Evolutionary conservation across 2,113 vertebrate genomes (phyloP), one percentile per base, ranked within the genome.

Genomic region (Saccopteryx bilineata): DNA sequence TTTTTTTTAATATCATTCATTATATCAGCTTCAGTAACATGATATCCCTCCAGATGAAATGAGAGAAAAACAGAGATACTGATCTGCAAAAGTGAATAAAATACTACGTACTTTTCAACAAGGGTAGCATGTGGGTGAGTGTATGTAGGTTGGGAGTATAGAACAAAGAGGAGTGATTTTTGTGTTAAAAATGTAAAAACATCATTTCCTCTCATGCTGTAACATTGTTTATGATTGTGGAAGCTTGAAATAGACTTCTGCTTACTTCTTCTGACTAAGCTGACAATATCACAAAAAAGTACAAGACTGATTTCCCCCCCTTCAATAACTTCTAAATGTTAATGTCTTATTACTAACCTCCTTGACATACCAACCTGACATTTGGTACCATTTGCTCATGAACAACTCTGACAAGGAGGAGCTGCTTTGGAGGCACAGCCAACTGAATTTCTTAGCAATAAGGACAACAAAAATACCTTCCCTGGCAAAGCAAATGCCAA

Each of bases 331-430:
- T 96, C 56, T 95, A 97, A 96, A 97, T 97, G 91, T 96, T 96
- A 97, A 96, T 96, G 85, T 61, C 81, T 96, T 97, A 90, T 95
- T 95, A 95, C 84, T 88, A 96, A 95, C 39, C 93, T 98, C 31
- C 46, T 96, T 96, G 95, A 82, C 90, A 97, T 71, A 85, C 26
- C 48, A 95, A 74, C 14, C n/a, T 97, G 93, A 94, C 86, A 96
- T 96, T 97, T 97, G 84, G 87, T 93, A 95, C 96, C 31, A 88
- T 96, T 95, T 98, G 48, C 90, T 97, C 72, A 97, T 95, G 96
- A 96, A 93, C 71, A 96, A 56, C 63, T 88, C 72, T 96, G 96
- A 84, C 87, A 92, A 90, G 71, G 33, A 94, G n/a, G 52, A 95
- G 60, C 39, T 78, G 72, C 33, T 96, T 85, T 96, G 72, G 80